Evolutionary conservation across 2,888 invertebrate genomes (phyloP).

Genomic region (Sicus ferrugineus): DNA sequence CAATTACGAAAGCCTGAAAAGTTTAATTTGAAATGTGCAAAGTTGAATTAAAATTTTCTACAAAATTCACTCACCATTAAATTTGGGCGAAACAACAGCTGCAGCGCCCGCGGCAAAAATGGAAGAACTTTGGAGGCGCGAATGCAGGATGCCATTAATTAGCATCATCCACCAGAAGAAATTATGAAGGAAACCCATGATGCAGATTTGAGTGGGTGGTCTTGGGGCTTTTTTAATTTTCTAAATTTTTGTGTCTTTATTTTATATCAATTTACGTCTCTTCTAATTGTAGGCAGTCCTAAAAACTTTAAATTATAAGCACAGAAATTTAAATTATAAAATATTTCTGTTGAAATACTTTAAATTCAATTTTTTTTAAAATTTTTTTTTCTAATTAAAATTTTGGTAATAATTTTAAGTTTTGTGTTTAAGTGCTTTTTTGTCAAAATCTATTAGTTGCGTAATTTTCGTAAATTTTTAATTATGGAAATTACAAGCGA

Average conservation of each 20-base stretch:
- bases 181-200: conserved; percentile 61
- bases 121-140: conserved; percentile 28
- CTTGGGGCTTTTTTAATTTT: no score
- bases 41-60: not conserved
- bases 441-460: not conserved
- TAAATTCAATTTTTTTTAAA: not conserved
- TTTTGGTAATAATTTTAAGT: not conserved
- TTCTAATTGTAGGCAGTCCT: no score
- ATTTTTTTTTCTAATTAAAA: conserved; percentile 1
- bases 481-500: no score
- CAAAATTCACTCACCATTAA: conserved; percentile 15
- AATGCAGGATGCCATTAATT: conserved; percentile 58
- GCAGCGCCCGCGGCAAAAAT: conserved; percentile 3
- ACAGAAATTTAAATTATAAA: no score
- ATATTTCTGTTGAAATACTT: not conserved
- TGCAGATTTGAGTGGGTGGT: no score
- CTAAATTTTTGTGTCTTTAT: not conserved
- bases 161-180: conserved; percentile 57
- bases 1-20: not conserved
- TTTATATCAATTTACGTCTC: no score
- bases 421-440: not conserved
- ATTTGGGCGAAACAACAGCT: not conserved
- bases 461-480: not conserved
- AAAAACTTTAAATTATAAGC: no score
- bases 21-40: not conserved